These are phyloP conservation scores for Imbricaverruca yamaguchii DNA, from an alignment of 2,888 invertebrate species.

Conservation along the genomic window DNA sequence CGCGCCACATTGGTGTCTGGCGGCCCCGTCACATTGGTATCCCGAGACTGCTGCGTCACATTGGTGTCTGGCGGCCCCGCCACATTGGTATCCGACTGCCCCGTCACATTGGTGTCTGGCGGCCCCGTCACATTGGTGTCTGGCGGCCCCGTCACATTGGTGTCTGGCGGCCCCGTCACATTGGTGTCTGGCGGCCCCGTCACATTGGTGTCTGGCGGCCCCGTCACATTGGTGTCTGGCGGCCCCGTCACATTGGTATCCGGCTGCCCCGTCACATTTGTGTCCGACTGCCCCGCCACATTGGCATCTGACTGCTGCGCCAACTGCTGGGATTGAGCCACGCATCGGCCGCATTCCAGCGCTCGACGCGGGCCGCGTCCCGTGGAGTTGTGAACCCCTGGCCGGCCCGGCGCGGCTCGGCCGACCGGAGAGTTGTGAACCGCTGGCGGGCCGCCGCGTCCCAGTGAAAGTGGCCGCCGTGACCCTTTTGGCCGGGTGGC, in stretches of 20 bases:
- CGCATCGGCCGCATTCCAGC: neutral
- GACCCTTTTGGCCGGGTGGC: neutral
- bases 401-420: too few relatives aligned
- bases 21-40: neutral
- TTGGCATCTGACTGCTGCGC: neutral
- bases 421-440: neutral
- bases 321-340: neutral
- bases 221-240: neutral
- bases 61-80: too few relatives aligned
- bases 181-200: neutral
- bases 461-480: constrained; percentile 4
- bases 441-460: neutral
- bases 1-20: too few relatives aligned
- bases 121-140: too few relatives aligned
- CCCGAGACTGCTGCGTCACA: neutral
- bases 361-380: neutral
- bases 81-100: too few relatives aligned
- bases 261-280: too few relatives aligned
- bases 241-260: too few relatives aligned
- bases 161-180: too few relatives aligned
- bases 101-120: neutral
- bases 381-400: too few relatives aligned
- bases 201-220: too few relatives aligned
- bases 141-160: too few relatives aligned
- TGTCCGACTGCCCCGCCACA: too few relatives aligned